Base-by-base conservation (phyloP, 2,113 vertebrate species). In the Irena cyanogastra region DNA sequence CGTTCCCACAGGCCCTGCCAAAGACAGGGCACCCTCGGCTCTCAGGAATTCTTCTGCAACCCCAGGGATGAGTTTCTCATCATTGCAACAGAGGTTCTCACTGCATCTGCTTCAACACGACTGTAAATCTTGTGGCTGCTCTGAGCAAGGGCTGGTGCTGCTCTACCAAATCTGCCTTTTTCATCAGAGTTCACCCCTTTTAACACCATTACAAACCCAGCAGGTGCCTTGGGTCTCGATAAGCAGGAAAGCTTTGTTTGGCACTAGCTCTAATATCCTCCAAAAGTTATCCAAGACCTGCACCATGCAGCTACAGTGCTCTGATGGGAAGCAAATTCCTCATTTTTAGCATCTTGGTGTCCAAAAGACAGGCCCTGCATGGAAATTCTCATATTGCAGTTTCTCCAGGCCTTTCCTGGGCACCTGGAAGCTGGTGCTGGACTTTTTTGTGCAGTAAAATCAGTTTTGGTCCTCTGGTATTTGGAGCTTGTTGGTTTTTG, bases 1-100 rank as follows among this genome's bases (percentile, higher is more conserved):
- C 17, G 0, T 35, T 92, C 54, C 97, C 97, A 0, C 87, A 86
- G 59, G 94, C 95, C 75, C 98, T 98, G 95, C 6, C 39, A n/a
- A 49, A 54, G 16, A 35, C 18, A 42, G 23, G 8, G 6, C 1
- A 9, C 33, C 2, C 57, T 56, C 47, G 11, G 54, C 59, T 68
- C 20, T 12, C 28, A 28, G 68, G 11, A 61, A 3, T 56, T 44
- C 17, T 24, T 7, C 4, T n/a, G n/a, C n/a, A n/a, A n/a, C n/a
- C n/a, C n/a, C n/a, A n/a, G 11, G 69, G 57, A 15, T 11, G 4
- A 20, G 47, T 26, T 53, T 60, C 39, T 65, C 15, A 27, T 44
- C 10, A 1, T 4, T 6, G 3, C 11, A 0, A 9, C 0, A 23
- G 13, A 53, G 22, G 5, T 37, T 28, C 41, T 57, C 4, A 1